Evolutionary conservation across 1,140 invertebrate genomes (phyloP), one percentile per base, ranked within the genome.

Genomic region (Reticulitermes speratus): DNA sequence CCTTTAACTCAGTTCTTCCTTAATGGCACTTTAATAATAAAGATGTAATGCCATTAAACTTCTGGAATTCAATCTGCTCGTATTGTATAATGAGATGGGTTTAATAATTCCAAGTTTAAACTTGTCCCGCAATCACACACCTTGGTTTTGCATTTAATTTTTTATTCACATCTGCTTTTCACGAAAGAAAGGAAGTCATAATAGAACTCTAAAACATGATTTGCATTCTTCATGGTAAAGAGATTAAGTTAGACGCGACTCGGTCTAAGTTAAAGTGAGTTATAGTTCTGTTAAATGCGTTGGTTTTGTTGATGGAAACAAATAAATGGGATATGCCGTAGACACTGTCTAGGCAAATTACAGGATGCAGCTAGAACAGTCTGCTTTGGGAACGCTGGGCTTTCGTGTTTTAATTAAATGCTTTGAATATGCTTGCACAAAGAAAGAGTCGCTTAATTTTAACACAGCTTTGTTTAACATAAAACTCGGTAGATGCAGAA

Each of bases 1-100:
- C 0, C 65, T 30, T 30, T 30, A 25, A 75, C 65, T 75, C n/a
- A n/a, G 25, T 30, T 25, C 65, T 75, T 75, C 65, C n/a, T 75
- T 75, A 75, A 75, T 52, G 44, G 48, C 83, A 84, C 83, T 84
- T 52, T 84, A 84, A 84, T 84, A 84, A 84, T 84, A 84, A 84
- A 84, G 83, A 44, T 84, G 83, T 84, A 84, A 84, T 84, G 83
- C 83, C 16, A 84, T 84, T 84, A 84, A 84, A 84, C 32, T 84
- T 84, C 83, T 44, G 83, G 83, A 84, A 84, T 84, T 84, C 44
- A 84, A 84, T 84, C 83, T 83, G 12, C 38, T 30, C 8, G 83
- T 84, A 3, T 84, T 84, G 83, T 84, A 84, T 84, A 84, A 84
- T 84, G 44, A 84, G 83, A 44, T 84, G 83, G 32, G 83, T 52